Evolutionary conservation across 1,140 invertebrate species (phyloP).

Genomic region (Drosophila prosaltans): DNA sequence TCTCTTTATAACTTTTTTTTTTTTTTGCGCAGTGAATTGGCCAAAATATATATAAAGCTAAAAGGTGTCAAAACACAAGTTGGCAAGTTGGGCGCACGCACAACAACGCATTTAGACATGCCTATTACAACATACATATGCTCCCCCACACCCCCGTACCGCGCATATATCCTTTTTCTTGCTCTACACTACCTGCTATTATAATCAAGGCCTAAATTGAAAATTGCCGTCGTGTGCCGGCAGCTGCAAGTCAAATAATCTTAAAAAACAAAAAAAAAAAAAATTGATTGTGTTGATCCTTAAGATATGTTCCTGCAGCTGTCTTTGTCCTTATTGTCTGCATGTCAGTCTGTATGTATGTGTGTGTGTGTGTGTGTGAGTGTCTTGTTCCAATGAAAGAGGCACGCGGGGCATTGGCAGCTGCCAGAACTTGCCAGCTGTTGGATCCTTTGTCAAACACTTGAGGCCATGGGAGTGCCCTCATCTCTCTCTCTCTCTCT

Average conservation of each 20-base stretch:
- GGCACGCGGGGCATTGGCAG: background rate
- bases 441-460: background rate
- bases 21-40: conserved; percentile 37
- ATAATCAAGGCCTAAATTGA: conserved; percentile 36
- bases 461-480: background rate
- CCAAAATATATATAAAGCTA: conserved; percentile 25
- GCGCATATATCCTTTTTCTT: no score
- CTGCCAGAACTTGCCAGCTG: background rate
- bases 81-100: conserved; percentile 21
- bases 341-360: no score
- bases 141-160: background rate
- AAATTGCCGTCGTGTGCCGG: conserved; percentile 66
- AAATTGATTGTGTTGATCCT: conserved; percentile 32
- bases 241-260: conserved; percentile 65
- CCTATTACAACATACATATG: conserved; percentile 64
- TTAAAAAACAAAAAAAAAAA: conserved; percentile 37
- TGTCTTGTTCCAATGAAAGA: background rate
- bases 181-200: conserved; percentile 41
- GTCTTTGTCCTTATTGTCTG: conserved; percentile 18
- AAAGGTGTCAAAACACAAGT: conserved; percentile 65
- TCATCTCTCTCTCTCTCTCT: no score
- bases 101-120: conserved; percentile 52
- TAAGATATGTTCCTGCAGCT: conserved; percentile 45
- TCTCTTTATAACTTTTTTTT: conserved; percentile 21
- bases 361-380: background rate